Base-by-base conservation (phyloP, 2,797 vertebrate genomes). In the Macropus fuliginosus region DNA sequence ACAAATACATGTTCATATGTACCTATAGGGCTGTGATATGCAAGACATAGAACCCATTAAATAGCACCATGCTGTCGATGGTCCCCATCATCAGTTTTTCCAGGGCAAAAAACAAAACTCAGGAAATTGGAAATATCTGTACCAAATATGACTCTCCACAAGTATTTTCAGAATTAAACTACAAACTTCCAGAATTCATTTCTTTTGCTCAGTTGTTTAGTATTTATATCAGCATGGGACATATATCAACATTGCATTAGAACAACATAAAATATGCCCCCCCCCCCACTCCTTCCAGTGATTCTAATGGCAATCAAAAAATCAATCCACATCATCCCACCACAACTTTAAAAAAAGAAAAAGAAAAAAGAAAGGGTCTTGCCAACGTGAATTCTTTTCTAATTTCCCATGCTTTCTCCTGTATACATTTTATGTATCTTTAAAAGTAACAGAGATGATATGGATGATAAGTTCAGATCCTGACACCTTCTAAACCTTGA, bases 361-460 rank as follows among this genome's bases (percentile, higher is more conserved):
- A 46, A 0, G 2, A 46, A n/a, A 5, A 29, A 40, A 16, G 54
- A 54, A 55, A 57, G 9, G 8, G 27, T 28, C 56, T 57, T 29
- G n/a, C 16, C 5, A n/a, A 66, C 5, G 5, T 16, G 62, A 74
- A 50, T 10, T 91, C 54, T 56, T 56, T 93, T 91, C 62, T 4
- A 16, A 62, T 31, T 93, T 56, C 27, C 55, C 81, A 91, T 55
- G n/a, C 50, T 29, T 94, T 93, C 90, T 94, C 89, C 91, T 92
- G 66, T 90, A 92, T 87, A n/a, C 46, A 55, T 89, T 24, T 56
- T 56, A 54, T 56, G 46, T 21, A 95, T 91, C 92, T 10, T 94
- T 74, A 59, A 1, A 90, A 13, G 50, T 90, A 27, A 55, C 56
- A 62, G n/a, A 52, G 11, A 8, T 1, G 5, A 0, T 91, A 14